phyloP scores from a whole-genome alignment of 2,888 invertebrate species.

The Ornithoptera priamus region DNA sequence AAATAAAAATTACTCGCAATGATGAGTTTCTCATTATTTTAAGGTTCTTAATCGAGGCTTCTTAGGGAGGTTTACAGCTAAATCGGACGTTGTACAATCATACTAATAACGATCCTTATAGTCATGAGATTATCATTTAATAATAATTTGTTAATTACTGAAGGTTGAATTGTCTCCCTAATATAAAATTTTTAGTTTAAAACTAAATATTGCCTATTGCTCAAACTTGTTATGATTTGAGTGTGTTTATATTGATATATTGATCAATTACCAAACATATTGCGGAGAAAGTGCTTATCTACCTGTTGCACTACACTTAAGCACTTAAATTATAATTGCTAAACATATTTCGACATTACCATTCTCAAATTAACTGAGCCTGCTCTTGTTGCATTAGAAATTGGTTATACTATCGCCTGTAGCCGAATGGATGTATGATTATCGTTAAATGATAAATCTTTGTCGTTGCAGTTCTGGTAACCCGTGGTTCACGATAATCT shows the following conservation, averaged over 20 bases:
- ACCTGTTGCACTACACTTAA: slow-evolving; percentile 19
- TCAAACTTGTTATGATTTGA: slow-evolving; percentile 1
- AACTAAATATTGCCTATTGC: neutral
- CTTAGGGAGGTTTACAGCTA: too few species aligned
- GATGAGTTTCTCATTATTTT: too few species aligned
- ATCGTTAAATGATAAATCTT: slow-evolving; percentile 30
- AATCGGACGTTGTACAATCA: too few species aligned
- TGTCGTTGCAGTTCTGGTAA: slow-evolving; percentile 26
- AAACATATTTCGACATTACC: slow-evolving; percentile 21
- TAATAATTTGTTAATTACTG: too few species aligned
- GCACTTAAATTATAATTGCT: slow-evolving; percentile 28
- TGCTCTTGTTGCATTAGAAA: slow-evolving; percentile 13
- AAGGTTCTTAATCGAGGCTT: too few species aligned
- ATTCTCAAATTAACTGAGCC: slow-evolving; percentile 5
- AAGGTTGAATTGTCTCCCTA: neutral
- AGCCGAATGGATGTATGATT: slow-evolving; percentile 25
- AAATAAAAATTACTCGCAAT: too few species aligned
- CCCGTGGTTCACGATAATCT: slow-evolving; percentile 32
- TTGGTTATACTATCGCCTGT: slow-evolving; percentile 24
- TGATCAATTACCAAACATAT: slow-evolving; percentile 25
- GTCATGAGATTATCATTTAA: too few species aligned
- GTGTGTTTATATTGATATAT: slow-evolving; percentile 12
- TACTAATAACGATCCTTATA: too few species aligned
- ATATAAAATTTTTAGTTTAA: neutral
- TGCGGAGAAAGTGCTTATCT: slow-evolving; percentile 28